Evolutionary conservation across 2,113 vertebrate species (phyloP).

Genomic region (Ceuthmochares aereus): DNA sequence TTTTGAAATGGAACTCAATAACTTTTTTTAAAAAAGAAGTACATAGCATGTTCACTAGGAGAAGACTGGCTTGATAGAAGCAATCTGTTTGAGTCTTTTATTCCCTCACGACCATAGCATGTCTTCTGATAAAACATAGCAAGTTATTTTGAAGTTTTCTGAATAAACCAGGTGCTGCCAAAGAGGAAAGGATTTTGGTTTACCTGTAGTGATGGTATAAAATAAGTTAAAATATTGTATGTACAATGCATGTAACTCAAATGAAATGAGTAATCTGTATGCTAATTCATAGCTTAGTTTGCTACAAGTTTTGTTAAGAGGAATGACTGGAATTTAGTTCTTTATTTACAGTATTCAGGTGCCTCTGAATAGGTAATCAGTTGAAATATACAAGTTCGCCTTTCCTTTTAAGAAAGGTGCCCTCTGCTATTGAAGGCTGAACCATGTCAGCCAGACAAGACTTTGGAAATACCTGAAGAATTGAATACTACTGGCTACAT

Average conservation of each 20-base stretch:
- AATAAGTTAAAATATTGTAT: background rate
- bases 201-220: background rate
- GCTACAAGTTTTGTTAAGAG: background rate
- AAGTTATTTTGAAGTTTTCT: background rate
- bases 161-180: background rate
- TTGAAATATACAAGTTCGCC: background rate
- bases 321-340: background rate
- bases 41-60: background rate
- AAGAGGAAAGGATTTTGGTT: background rate
- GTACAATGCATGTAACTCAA: background rate
- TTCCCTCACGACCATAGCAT: background rate
- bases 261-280: background rate
- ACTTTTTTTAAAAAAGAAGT: background rate
- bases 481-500: background rate
- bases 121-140: background rate
- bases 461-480: background rate
- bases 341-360: background rate
- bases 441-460: background rate
- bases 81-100: background rate
- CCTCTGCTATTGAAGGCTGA: background rate
- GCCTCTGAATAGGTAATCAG: background rate
- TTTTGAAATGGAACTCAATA: background rate
- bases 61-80: background rate
- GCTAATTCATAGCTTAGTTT: background rate
- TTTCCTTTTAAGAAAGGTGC: background rate